Percentiles rank a stretch among this genome's conserved stretches.
phyloP scores from a whole-genome alignment of 2,113 vertebrate genomes.

The Psettodes erumei region DNA sequence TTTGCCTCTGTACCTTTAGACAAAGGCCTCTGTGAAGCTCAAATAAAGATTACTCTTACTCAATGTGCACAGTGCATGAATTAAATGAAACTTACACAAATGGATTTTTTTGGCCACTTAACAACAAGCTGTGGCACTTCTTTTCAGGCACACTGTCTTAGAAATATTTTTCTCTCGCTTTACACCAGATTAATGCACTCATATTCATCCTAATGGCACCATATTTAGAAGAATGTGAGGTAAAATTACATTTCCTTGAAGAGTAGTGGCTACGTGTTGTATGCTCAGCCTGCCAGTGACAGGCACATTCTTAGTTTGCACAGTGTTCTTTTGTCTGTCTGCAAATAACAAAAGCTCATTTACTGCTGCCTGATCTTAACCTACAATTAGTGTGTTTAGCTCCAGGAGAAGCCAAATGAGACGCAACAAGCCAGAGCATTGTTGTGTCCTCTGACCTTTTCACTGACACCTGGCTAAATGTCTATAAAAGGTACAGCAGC shows the following conservation, averaged over 20 bases:
- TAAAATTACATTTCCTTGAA: no score
- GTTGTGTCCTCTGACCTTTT: slow-evolving; percentile 27
- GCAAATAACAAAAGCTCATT: slow-evolving; percentile 26
- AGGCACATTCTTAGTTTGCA: not conserved
- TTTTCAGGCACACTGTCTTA: no score
- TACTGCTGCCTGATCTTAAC: slow-evolving; percentile 9
- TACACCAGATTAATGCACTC: no score
- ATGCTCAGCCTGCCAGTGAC: not conserved
- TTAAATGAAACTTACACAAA: not conserved
- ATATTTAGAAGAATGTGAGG: no score
- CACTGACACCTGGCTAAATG: not conserved
- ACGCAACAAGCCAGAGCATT: slow-evolving; percentile 37
- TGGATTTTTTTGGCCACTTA: no score
- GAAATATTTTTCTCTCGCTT: no score
- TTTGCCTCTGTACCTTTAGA: slow-evolving; percentile 47
- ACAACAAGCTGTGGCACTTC: no score
- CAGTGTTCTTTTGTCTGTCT: not conserved
- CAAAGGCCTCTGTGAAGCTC: slow-evolving; percentile 36
- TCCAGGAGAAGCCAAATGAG: slow-evolving; percentile 42
- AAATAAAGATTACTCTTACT: slow-evolving; percentile 71
- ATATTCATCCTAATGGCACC: no score
- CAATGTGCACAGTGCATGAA: not conserved
- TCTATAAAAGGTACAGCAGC: slow-evolving; percentile 47
- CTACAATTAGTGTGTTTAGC: slow-evolving; percentile 71
- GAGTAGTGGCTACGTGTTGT: no score